These are phyloP conservation scores for Henricia sp. DNA, from an alignment of 53 echinoderm and acorn worm species.

Conservation along the genomic window DNA sequence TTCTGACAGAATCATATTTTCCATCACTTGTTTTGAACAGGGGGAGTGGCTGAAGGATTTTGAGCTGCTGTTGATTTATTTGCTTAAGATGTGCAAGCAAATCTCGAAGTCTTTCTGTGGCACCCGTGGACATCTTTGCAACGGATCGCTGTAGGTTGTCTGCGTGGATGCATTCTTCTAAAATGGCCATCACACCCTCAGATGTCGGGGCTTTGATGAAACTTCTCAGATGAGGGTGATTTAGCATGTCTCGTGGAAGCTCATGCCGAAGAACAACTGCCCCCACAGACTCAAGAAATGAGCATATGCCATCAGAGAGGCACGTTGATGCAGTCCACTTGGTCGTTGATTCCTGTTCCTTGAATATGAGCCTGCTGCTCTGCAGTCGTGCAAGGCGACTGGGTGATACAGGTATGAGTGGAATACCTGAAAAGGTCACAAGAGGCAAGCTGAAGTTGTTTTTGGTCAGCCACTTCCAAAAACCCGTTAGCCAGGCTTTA, in stretches of 20 bases:
- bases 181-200: conserved; percentile 37
- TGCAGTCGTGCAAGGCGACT: background rate
- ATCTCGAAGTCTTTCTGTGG: conserved; percentile 14
- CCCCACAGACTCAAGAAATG: conserved; percentile 37
- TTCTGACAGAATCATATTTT: background rate
- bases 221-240: conserved; percentile 16
- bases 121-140: background rate
- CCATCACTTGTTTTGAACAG: conserved; percentile 14
- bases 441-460: background rate
- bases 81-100: background rate
- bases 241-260: background rate
- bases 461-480: conserved; percentile 57
- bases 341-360: background rate
- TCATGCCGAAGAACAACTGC: conserved; percentile 16
- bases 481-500: background rate
- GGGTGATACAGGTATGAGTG: conserved; percentile 31
- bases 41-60: conserved; percentile 23
- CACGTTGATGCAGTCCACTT: too few relatives aligned
- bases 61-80: background rate
- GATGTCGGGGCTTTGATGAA: conserved; percentile 24
- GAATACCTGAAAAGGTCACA: background rate
- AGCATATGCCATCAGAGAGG: conserved; percentile 29
- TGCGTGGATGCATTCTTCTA: background rate
- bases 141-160: background rate
- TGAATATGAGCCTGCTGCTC: background rate